A percentile compares a stretch with the other conserved stretches of the same genome.
Evolutionary conservation across 2,113 vertebrate genomes (phyloP).

Genomic region (Egretta garzetta): DNA sequence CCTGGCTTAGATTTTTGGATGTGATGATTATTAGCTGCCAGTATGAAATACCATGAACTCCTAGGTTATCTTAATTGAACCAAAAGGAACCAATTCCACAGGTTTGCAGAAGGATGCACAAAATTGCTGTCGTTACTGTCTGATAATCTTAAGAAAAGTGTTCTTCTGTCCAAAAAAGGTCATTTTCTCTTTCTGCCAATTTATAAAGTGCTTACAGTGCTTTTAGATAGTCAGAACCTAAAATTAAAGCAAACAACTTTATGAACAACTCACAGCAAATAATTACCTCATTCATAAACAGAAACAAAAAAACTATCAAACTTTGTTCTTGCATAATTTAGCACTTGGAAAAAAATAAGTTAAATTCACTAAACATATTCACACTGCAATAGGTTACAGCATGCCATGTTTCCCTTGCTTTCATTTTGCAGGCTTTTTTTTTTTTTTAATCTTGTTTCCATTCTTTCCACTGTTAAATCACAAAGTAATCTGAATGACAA

Average conservation of each 20-base stretch:
- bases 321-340: background rate
- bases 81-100: background rate
- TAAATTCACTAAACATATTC: background rate
- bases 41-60: background rate
- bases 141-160: background rate
- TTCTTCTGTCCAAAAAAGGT: background rate
- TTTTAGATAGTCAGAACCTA: background rate
- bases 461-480: slow-evolving; percentile 17
- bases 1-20: background rate
- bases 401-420: background rate
- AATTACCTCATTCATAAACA: background rate
- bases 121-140: background rate
- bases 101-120: background rate
- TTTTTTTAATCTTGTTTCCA: background rate
- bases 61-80: background rate
- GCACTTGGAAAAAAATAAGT: background rate
- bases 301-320: background rate
- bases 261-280: background rate
- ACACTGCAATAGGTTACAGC: background rate
- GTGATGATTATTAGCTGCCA: background rate
- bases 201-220: background rate
- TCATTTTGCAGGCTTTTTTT: background rate
- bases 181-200: background rate
- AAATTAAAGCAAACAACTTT: background rate
- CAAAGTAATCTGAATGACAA: slow-evolving; percentile 49